Evolutionary conservation across 53 echinoderm and acorn worm genomes (phyloP).

Genomic region (Hippasteria phrygiana): DNA sequence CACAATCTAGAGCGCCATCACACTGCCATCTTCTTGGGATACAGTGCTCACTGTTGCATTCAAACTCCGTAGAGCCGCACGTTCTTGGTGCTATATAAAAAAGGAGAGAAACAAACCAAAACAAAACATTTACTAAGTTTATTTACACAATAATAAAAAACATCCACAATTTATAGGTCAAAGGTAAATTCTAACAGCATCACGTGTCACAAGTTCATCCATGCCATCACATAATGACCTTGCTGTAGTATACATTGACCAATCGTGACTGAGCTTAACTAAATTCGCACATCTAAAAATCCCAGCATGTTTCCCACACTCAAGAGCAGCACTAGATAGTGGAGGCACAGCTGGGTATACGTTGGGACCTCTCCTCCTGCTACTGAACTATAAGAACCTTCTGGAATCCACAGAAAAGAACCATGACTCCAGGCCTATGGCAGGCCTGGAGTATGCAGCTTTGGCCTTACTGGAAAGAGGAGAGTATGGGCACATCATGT

Average conservation of each 20-base stretch:
- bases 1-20: constrained; percentile 72
- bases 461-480: constrained; percentile 34
- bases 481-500: constrained; percentile 16
- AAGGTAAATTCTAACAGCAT: no score
- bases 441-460: constrained; percentile 17
- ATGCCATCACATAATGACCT: background rate
- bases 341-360: background rate
- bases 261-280: no score
- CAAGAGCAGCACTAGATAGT: background rate
- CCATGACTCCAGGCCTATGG: background rate
- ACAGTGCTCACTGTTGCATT: constrained; percentile 72
- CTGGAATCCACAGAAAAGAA: constrained; percentile 10
- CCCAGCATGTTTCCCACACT: background rate
- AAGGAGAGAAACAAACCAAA: background rate
- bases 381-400: constrained; percentile 43
- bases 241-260: no score
- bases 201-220: no score
- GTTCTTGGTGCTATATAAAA: constrained; percentile 80
- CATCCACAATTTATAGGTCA: no score
- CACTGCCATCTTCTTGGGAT: constrained; percentile 83
- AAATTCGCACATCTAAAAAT: background rate
- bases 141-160: no score
- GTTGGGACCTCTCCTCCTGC: constrained; percentile 8
- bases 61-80: constrained; percentile 90
- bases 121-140: no score